phyloP scores from a whole-genome alignment of 2,797 vertebrate species.

The Anguilla anguilla region DNA sequence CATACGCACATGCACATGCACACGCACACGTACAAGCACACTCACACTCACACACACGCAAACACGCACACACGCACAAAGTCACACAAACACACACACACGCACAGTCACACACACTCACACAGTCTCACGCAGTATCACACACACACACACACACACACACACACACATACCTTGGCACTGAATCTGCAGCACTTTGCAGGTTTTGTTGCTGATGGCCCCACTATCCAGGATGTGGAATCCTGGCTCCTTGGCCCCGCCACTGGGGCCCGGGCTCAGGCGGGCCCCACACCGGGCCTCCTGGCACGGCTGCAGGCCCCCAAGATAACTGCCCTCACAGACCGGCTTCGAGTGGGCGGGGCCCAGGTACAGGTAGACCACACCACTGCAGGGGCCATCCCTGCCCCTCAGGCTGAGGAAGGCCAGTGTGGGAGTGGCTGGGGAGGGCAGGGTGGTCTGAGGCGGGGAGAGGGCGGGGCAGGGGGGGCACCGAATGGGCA shows the following conservation, averaged over 20 bases:
- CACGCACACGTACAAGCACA: background rate
- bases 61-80: background rate
- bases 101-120: background rate
- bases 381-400: slow-evolving; percentile 45
- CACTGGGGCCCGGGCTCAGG: background rate
- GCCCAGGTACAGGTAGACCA: background rate
- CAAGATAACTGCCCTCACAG: background rate
- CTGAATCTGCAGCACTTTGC: rapidly evolving
- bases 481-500: background rate
- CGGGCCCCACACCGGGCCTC: slow-evolving; percentile 2
- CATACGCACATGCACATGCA: background rate
- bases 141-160: slow-evolving; percentile 30
- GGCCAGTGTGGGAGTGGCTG: background rate
- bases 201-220: rapidly evolving
- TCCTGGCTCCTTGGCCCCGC: rapidly evolving
- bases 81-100: slow-evolving; percentile 20
- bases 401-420: slow-evolving; percentile 27
- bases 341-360: background rate
- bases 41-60: slow-evolving; percentile 45
- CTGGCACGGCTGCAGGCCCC: slow-evolving; percentile 40
- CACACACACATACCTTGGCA: slow-evolving; percentile 53
- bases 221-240: background rate
- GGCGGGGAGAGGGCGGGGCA: rapidly evolving
- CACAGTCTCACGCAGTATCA: background rate
- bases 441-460: rapidly evolving